Evolutionary conservation across 2,888 invertebrate genomes (phyloP).

Genomic region (Pandemis heparana): DNA sequence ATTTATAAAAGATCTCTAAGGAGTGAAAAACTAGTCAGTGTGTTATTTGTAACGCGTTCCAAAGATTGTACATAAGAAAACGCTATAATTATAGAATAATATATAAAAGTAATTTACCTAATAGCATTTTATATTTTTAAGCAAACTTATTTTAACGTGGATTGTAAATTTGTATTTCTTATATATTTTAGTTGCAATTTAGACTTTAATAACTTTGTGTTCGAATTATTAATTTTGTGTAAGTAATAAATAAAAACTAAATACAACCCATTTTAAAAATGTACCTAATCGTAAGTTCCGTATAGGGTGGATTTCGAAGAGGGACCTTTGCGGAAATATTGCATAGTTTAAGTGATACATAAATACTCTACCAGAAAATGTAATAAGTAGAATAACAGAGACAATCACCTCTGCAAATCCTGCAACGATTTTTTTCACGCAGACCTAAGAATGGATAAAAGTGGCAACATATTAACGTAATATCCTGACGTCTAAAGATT

Average conservation of each 20-base stretch:
- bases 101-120: not conserved
- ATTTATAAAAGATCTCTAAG: slow-evolving; percentile 51
- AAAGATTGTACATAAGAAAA: slow-evolving; percentile 81
- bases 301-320: no score
- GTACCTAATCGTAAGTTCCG: no score
- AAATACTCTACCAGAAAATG: no score
- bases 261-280: not conserved
- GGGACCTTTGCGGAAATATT: no score
- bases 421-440: no score
- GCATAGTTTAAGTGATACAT: no score
- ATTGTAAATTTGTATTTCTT: not conserved
- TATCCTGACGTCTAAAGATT: no score
- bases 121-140: not conserved
- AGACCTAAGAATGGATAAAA: no score
- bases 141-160: not conserved
- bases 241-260: not conserved
- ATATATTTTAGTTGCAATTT: not conserved
- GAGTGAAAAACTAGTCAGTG: slow-evolving; percentile 84
- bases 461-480: no score
- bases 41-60: slow-evolving; percentile 82
- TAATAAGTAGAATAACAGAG: no score
- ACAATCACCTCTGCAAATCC: no score
- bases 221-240: not conserved
- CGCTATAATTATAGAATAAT: slow-evolving; percentile 57
- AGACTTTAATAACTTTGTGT: not conserved